Evolutionary conservation across 2,797 vertebrate genomes (phyloP).

Genomic region (Notoglanidium macrostoma): DNA sequence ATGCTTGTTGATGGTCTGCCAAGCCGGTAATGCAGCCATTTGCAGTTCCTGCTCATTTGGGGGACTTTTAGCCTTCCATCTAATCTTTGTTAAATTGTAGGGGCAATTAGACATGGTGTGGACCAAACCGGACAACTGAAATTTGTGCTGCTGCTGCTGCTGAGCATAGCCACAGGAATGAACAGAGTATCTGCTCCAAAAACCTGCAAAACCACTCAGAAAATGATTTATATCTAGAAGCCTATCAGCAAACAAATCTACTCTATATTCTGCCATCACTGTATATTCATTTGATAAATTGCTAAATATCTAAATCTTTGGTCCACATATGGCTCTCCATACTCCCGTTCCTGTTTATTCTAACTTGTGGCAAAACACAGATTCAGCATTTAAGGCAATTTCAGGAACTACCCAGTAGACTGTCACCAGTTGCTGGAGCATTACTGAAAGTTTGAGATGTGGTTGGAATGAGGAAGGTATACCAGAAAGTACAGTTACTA

Average conservation of each 20-base stretch:
- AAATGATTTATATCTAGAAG: background rate
- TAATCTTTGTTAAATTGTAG: conserved; percentile 14
- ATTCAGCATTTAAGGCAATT: background rate
- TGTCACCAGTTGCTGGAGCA: background rate
- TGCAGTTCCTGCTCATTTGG: conserved; percentile 11
- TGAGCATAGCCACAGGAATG: background rate
- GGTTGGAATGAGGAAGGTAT: background rate
- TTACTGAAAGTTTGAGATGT: background rate
- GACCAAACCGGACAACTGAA: conserved; percentile 6
- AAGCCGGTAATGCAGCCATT: background rate
- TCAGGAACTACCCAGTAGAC: background rate
- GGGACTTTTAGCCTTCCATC: background rate
- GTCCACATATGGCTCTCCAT: background rate
- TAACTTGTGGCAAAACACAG: background rate
- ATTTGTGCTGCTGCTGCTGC: conserved; percentile 4
- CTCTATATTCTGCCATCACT: background rate
- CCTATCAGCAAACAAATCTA: background rate
- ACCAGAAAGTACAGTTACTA: background rate
- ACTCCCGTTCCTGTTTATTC: background rate
- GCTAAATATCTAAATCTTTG: background rate
- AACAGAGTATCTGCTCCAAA: background rate
- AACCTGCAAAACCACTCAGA: background rate
- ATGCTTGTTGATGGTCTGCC: background rate
- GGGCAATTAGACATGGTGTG: conserved; percentile 19
- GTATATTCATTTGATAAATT: background rate